Evolutionary conservation across 2,113 vertebrate species (phyloP).

Genomic region (Ameiurus melas): DNA sequence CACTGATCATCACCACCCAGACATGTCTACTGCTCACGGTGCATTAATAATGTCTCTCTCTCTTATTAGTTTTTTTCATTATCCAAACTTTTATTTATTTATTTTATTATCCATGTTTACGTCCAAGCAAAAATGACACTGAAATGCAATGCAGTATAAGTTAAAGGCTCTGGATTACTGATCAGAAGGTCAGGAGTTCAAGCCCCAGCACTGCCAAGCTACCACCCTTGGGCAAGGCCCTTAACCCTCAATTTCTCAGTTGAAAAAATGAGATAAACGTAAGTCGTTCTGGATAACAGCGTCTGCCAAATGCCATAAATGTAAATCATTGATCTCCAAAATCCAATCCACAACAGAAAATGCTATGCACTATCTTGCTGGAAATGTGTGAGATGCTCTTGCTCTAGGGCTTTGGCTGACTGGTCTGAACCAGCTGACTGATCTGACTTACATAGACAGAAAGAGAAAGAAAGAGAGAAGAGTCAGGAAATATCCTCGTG

Average conservation of each 20-base stretch:
- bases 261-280: too few relatives aligned
- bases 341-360: constrained; percentile 26
- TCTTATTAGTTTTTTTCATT: too few relatives aligned
- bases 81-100: background rate
- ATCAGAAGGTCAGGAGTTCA: too few relatives aligned
- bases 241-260: too few relatives aligned
- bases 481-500: background rate
- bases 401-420: background rate
- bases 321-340: background rate
- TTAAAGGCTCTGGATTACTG: too few relatives aligned
- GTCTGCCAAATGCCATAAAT: too few relatives aligned
- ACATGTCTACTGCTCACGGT: background rate
- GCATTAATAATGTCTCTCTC: background rate
- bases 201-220: too few relatives aligned
- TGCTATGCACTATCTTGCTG: background rate
- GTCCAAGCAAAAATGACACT: background rate
- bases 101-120: background rate
- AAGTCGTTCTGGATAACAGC: too few relatives aligned
- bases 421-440: background rate
- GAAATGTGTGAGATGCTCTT: background rate
- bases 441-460: background rate
- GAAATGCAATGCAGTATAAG: background rate
- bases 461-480: background rate
- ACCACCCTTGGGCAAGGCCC: too few relatives aligned
- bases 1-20: constrained; percentile 26